These are phyloP conservation scores for Tyrophagus putrescentiae DNA, from an alignment of 1,140 invertebrate genomes.

Conservation along the genomic window DNA sequence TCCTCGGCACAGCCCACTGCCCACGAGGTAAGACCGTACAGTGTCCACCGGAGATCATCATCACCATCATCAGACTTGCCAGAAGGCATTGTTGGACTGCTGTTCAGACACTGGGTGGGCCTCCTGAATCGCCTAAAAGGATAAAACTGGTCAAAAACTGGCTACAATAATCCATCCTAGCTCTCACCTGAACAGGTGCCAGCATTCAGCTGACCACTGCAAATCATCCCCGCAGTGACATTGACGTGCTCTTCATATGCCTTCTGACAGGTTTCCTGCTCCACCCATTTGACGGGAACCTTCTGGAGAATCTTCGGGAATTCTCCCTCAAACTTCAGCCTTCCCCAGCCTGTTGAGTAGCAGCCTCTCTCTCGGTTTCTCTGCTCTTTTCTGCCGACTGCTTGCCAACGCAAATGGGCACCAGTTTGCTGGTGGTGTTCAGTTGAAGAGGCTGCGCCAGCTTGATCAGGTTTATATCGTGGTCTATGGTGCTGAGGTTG, in stretches of 20 bases:
- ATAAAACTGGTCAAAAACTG: no score
- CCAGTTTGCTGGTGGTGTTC: neutral
- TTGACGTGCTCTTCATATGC: neutral
- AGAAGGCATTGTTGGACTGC: neutral
- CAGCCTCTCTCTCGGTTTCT: neutral
- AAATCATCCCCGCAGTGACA: constrained; percentile 6
- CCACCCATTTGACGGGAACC: neutral
- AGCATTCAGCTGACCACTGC: neutral
- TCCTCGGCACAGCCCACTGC: constrained; percentile 14
- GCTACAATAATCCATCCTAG: no score
- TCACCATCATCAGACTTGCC: neutral
- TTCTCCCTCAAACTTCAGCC: neutral
- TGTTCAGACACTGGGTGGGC: constrained; percentile 12
- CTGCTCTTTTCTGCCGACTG: neutral
- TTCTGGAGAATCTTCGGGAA: constrained; percentile 15
- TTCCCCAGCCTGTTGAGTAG: constrained; percentile 7
- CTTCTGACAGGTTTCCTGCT: neutral
- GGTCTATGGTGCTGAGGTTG: neutral
- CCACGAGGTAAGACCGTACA: constrained; percentile 12
- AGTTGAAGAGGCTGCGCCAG: neutral
- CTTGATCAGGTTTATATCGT: constrained; percentile 1
- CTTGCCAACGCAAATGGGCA: constrained; percentile 5
- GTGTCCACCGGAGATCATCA: neutral
- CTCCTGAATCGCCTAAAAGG: constrained; percentile 20
- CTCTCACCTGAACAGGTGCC: constrained; percentile 14